Percentiles rank a stretch among this genome's conserved stretches.
Conservation (phyloP, 2,113 vertebrate species). For the Hepsetus odoe region DNA sequence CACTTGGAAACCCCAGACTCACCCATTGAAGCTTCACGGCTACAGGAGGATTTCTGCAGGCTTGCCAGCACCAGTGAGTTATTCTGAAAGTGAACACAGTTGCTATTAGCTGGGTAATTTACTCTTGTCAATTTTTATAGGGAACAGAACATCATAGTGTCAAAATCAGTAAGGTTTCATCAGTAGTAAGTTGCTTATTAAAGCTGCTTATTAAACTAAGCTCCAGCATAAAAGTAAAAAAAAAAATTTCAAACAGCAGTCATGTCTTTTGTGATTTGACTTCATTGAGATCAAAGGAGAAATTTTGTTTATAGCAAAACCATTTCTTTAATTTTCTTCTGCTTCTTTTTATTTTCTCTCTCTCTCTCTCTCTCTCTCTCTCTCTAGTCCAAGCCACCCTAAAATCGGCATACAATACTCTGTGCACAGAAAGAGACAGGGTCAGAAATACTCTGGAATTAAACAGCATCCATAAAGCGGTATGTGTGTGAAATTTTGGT, state of each 20-base stretch:
- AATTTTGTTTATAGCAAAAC: neutral
- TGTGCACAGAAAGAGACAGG: slow-evolving; percentile 87
- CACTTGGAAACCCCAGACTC: slow-evolving; percentile 85
- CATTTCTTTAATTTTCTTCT: neutral
- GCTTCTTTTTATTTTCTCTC: neutral
- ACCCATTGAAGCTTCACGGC: slow-evolving; percentile 85
- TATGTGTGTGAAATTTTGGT: slow-evolving; percentile 67
- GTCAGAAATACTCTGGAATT: slow-evolving; percentile 87
- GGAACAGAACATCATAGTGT: no score
- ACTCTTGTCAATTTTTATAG: no score
- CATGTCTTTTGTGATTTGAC: no score
- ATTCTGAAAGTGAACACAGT: neutral
- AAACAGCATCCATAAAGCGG: slow-evolving; percentile 87
- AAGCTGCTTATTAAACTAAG: no score
- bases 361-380: neutral
- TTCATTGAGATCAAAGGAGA: no score
- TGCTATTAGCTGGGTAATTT: no score
- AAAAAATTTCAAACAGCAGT: no score
- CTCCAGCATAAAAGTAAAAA: no score
- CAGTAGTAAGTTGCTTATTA: no score
- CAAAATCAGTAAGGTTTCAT: no score
- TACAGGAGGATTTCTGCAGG: slow-evolving; percentile 93
- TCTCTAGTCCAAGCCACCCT: slow-evolving; percentile 81
- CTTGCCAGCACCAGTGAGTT: slow-evolving; percentile 86
- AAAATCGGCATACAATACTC: slow-evolving; percentile 83